Evolutionary conservation across 1,140 invertebrate species (phyloP), one percentile per base, ranked within the genome.

Genomic region (Drosophila nigromelanica): DNA sequence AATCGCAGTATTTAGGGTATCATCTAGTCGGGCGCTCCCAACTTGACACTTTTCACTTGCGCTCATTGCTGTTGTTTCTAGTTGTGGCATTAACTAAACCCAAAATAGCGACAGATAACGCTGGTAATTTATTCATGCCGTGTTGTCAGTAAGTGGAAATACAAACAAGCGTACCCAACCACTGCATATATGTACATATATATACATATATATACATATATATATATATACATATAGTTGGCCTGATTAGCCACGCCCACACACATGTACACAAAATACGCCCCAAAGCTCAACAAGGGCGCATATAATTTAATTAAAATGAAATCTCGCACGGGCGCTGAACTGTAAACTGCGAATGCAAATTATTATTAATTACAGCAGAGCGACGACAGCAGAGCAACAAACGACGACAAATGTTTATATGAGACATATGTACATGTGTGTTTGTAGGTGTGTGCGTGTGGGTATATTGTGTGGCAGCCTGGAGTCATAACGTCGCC

Each of bases 251-350:
- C 39, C 62, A 59, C 62, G 54, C 52, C 69, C 51, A 40, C 24
- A 14, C 7, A 14, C 33, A 30, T 12, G 14, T 12, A 21, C 14
- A 47, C 15, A 21, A 2, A 45, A 8, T 14, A 37, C 33, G 50
- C 33, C 40, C 52, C 39, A 35, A 59, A 43, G 55, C 63, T 54
- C 45, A 63, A 58, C 72, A 70, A 70, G 72, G 67, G 40, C 59
- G 40, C 59, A 74, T 69, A 70, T 74, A 70, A 74, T 74, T 74
- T 74, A 74, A 74, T 74, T 74, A 74, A 74, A 69, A 74, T 51
- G 67, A 70, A 74, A 74, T 74, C 67, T 70, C 66, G 18, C 59
- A 70, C 67, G 66, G 66, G 59, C 72, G 67, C 66, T 63, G 72
- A 74, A 70, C 72, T 74, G 59, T 60, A 62, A 73, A 73, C 66